phyloP scores from a whole-genome alignment of 2,888 invertebrate genomes.

The Drosophila buzzatii region DNA sequence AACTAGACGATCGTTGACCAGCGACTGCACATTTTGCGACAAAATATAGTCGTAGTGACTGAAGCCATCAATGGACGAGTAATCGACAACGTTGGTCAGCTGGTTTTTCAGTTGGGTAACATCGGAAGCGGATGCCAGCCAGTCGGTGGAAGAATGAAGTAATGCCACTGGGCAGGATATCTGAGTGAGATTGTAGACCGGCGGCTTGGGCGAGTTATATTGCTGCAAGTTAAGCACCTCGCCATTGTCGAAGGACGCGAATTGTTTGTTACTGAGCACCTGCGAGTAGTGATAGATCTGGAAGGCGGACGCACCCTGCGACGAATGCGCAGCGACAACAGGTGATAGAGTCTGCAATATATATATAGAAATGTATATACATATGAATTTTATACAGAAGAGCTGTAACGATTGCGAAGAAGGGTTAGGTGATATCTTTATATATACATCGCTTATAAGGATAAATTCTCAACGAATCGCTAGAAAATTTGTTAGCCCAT shows the following conservation, averaged over 20 bases:
- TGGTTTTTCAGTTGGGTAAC: constrained; percentile 49
- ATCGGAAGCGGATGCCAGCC: constrained; percentile 42
- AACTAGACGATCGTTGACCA: constrained; percentile 31
- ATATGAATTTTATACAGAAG: too few species aligned
- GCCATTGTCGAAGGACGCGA: constrained; percentile 86
- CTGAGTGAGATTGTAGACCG: constrained; percentile 85
- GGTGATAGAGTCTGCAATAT: constrained; percentile 86
- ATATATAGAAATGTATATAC: too few species aligned
- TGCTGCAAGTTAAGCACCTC: constrained; percentile 77
- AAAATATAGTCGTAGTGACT: constrained; percentile 52
- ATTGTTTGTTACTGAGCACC: constrained; percentile 66
- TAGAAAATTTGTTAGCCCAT: too few species aligned
- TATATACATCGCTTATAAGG: too few species aligned
- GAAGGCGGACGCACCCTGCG: constrained; percentile 86
- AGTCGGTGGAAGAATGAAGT: constrained; percentile 85
- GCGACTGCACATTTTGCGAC: constrained; percentile 35
- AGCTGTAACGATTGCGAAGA: too few species aligned
- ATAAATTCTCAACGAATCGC: too few species aligned
- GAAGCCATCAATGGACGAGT: constrained; percentile 20
- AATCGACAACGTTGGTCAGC: constrained; percentile 76
- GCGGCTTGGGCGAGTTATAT: constrained; percentile 85
- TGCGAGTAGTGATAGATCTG: constrained; percentile 87
- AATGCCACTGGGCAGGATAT: constrained; percentile 85
- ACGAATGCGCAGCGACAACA: constrained; percentile 87
- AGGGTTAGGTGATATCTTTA: too few species aligned